Evolutionary conservation across 64 coral and sea anemone species (phyloP).

Genomic region (Stylophora pistillata): DNA sequence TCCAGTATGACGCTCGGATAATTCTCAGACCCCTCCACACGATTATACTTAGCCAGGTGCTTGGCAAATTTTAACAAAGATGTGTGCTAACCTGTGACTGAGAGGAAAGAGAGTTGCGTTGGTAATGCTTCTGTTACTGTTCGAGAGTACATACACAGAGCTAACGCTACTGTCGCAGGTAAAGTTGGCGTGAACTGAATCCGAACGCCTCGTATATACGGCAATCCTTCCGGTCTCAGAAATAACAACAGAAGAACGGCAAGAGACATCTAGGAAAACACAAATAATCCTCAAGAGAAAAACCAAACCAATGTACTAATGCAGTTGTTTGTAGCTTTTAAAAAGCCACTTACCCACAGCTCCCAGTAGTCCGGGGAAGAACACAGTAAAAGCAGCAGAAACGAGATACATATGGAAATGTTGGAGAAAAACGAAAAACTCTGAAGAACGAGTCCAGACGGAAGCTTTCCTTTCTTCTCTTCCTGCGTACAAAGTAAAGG

Average conservation of each 20-base stretch:
- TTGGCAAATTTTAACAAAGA: not conserved
- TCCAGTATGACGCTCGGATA: too few relatives aligned
- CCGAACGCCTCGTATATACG: not conserved
- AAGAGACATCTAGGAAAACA: constrained; percentile 9
- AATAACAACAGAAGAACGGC: constrained; percentile 46
- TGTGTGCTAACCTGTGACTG: constrained; percentile 47
- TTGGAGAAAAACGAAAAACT: constrained; percentile 62
- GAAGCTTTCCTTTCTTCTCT: constrained; percentile 61
- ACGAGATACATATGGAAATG: constrained; percentile 62
- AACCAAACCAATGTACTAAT: not conserved
- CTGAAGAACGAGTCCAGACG: constrained; percentile 17
- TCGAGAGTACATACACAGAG: constrained; percentile 58
- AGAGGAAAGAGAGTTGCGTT: not conserved
- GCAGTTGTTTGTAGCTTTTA: not conserved
- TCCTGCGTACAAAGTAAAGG: constrained; percentile 15
- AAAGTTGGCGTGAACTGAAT: constrained; percentile 33
- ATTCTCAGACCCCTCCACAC: not conserved
- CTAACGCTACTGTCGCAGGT: constrained; percentile 38
- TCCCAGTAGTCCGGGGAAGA: constrained; percentile 76
- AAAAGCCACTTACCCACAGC: constrained; percentile 68
- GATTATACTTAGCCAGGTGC: not conserved
- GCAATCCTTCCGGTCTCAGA: constrained; percentile 74
- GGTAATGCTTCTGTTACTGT: constrained; percentile 67
- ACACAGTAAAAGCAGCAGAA: constrained; percentile 38
- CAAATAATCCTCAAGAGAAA: not conserved